Base-by-base conservation (phyloP, 2,888 invertebrate species). In the Auanema sp. region DNA sequence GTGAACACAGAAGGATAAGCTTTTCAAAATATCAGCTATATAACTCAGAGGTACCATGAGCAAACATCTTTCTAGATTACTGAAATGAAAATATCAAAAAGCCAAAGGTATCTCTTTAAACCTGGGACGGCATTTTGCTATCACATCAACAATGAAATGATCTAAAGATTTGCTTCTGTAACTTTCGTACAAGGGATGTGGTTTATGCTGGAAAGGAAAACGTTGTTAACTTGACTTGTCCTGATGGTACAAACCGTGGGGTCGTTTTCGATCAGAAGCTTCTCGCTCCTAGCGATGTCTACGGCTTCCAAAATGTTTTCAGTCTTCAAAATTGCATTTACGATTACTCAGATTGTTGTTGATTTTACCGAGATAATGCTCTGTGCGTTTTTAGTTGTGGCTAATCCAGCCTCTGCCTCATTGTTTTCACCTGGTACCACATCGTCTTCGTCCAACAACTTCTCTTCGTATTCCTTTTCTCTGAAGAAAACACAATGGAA, bases 301-400 rank as follows among this genome's bases (percentile, higher is more conserved):
- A 98, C 85, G 74, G 93, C 94, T 85, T 97, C 96, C 79, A 95
- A 87, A 72, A 98, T 89, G 58, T 90, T 89, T 84, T 97, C 97
- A 33, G 94, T 92, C 89, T 89, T 69, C 25, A 68, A 64, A n/a
- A 21, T 52, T 3, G 8, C 52, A 6, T 23, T 52, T 24, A 21
- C 2, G 18, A 18, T 52, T 16, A 14, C 5, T 21, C 23, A 16
- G 5, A 2, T 4, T 52, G 52, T n/a, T 40, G 2, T 12, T 50
- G n/a, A 24, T 43, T 61, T 88, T 87, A 92, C 92, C 66, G 90
- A 91, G 88, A 68, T 64, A 47, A 76, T 62, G 40, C 63, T 66
- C 40, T 91, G 91, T 54, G 91, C 88, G 0, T 92, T 93, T 86
- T 93, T 93, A 79, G 90, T 90, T 0, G 93, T 91, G 0, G 96